Conservation (phyloP, 2,113 vertebrate genomes). For the Cygnus buccinator region DNA sequence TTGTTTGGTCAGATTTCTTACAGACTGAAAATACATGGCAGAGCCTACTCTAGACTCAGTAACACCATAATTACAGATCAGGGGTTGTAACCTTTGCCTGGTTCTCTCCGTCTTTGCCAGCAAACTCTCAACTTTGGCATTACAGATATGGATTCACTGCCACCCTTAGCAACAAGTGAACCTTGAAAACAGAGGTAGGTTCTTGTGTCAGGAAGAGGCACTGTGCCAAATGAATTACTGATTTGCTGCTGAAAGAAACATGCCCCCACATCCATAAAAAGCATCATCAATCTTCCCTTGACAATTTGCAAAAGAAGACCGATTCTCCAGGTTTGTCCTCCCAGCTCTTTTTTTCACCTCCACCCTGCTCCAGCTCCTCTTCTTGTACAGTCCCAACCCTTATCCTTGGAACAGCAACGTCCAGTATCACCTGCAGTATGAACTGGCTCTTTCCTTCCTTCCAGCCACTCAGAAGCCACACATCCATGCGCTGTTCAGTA, state of each 20-base stretch:
- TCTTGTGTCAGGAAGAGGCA: neutral
- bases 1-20: neutral
- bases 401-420: neutral
- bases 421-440: neutral
- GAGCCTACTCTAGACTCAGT: neutral
- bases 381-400: neutral
- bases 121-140: neutral
- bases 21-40: neutral
- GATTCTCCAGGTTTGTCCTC: neutral
- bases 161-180: neutral
- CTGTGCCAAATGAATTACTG: neutral
- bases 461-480: neutral
- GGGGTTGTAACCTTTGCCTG: neutral
- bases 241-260: neutral
- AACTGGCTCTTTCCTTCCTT: neutral
- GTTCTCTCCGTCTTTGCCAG: neutral
- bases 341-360: neutral
- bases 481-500: accelerated
- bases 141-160: neutral
- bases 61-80: neutral
- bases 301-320: neutral
- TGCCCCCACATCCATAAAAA: neutral
- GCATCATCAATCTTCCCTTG: neutral
- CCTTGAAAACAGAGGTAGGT: neutral
- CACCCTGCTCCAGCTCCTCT: accelerated